phyloP scores from a whole-genome alignment of 2,797 vertebrate genomes.

The Emys orbicularis region DNA sequence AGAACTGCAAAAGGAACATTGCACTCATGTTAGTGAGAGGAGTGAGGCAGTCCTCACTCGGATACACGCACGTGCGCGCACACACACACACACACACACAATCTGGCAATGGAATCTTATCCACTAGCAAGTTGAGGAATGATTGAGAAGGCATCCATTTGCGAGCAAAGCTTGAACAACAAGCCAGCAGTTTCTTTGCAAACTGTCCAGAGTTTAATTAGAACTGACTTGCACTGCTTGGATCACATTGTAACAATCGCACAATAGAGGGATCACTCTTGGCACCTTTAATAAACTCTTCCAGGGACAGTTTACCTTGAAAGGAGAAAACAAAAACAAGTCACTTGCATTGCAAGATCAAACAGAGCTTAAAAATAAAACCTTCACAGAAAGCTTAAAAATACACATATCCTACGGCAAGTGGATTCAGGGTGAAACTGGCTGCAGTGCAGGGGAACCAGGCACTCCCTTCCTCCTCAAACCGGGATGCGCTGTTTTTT shows the following conservation, averaged over 20 bases:
- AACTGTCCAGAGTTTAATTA: slow-evolving; percentile 77
- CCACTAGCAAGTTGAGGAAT: slow-evolving; percentile 65
- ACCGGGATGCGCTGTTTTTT: slow-evolving; percentile 40
- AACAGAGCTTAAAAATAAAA: neutral
- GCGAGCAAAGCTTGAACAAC: slow-evolving; percentile 83
- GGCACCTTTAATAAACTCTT: slow-evolving; percentile 93
- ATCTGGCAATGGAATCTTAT: slow-evolving; percentile 70
- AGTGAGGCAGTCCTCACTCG: slow-evolving; percentile 56
- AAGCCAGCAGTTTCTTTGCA: slow-evolving; percentile 73
- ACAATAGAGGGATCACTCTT: slow-evolving; percentile 92
- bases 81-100: slow-evolving; percentile 49
- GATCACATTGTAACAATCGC: slow-evolving; percentile 90
- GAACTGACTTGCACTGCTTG: slow-evolving; percentile 90
- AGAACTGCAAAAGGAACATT: slow-evolving; percentile 56
- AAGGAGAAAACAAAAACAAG: neutral
- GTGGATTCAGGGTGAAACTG: slow-evolving; percentile 16
- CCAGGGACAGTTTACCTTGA: slow-evolving; percentile 88
- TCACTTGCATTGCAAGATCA: rapidly evolving
- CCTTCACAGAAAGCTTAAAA: neutral
- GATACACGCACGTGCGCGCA: neutral
- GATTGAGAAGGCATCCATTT: slow-evolving; percentile 81
- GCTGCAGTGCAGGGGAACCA: slow-evolving; percentile 17
- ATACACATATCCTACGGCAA: neutral
- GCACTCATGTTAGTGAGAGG: slow-evolving; percentile 64
- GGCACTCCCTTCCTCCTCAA: slow-evolving; percentile 51